Conservation (phyloP, 2,797 vertebrate species). For the Odontamblyopus lacepedii region DNA sequence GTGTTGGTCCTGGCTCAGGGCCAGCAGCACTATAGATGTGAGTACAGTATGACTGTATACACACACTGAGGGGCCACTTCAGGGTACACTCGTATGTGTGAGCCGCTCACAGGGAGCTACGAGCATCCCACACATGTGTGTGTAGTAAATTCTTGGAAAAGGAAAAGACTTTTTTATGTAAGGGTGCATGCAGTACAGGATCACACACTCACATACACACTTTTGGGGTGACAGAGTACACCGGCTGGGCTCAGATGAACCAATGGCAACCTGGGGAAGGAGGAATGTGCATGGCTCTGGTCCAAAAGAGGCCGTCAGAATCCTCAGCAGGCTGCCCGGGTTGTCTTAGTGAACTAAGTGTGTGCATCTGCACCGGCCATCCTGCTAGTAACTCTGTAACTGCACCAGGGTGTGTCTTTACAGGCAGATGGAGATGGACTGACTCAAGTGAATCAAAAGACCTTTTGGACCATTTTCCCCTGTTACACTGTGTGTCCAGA, state of each 20-base stretch:
- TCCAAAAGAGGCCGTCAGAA: constrained; percentile 78
- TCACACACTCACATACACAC: constrained; percentile 52
- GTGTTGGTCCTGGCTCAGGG: constrained; percentile 60
- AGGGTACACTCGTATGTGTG: constrained; percentile 54
- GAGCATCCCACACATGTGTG: constrained; percentile 28
- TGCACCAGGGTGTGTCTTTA: constrained; percentile 44
- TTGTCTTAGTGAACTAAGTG: constrained; percentile 79
- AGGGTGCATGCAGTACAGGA: constrained; percentile 39
- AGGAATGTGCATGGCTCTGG: constrained; percentile 78
- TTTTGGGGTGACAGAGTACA: constrained; percentile 82
- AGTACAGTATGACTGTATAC: constrained; percentile 50
- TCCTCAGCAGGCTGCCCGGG: constrained; percentile 77
- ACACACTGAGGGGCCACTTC: constrained; percentile 56
- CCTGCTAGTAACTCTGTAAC: constrained; percentile 45
- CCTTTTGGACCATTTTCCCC: constrained; percentile 8
- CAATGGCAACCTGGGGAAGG: constrained; percentile 80
- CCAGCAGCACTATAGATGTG: constrained; percentile 49
- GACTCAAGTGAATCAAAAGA: constrained; percentile 20
- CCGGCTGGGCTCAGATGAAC: constrained; percentile 81
- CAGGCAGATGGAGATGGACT: constrained; percentile 44
- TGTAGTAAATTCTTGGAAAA: constrained; percentile 55
- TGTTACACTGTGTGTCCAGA: not conserved
- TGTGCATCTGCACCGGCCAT: constrained; percentile 51
- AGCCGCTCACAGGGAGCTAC: constrained; percentile 47
- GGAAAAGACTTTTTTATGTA: constrained; percentile 44